These are phyloP conservation scores for Ciconia boyciana DNA, from an alignment of 2,113 vertebrate genomes.

Conservation along the genomic window DNA sequence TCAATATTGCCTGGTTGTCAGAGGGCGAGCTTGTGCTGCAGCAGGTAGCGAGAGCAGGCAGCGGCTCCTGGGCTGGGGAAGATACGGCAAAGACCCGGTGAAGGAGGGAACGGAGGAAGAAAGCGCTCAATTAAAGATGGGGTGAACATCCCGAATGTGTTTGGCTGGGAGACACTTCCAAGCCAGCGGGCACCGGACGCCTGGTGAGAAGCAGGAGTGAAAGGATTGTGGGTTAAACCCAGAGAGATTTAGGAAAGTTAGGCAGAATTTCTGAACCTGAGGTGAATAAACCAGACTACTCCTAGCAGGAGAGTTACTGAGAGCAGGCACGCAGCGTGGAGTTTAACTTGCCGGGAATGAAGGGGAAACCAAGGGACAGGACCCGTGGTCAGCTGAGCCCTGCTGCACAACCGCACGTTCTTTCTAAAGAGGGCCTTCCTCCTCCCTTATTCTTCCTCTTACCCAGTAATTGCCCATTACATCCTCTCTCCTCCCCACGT, in stretches of 20 bases:
- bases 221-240: neutral
- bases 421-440: neutral
- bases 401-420: neutral
- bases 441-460: neutral
- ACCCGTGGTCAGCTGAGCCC: neutral
- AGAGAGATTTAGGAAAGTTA: neutral
- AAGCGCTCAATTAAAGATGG: neutral
- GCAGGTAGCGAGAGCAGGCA: neutral
- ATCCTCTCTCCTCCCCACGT: neutral
- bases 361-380: neutral
- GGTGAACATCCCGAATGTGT: neutral
- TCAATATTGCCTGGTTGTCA: neutral
- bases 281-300: neutral
- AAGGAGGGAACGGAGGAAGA: neutral
- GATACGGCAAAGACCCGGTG: fast-evolving
- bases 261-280: neutral
- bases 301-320: neutral
- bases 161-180: neutral
- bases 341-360: neutral
- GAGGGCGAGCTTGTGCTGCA: neutral
- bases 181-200: neutral
- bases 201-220: neutral
- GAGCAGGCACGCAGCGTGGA: neutral
- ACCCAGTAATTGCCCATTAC: neutral
- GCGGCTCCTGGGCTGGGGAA: neutral